phyloP scores from a whole-genome alignment of 37 sponge, comb jelly and placozoan species.

The Crambe crambe region DNA sequence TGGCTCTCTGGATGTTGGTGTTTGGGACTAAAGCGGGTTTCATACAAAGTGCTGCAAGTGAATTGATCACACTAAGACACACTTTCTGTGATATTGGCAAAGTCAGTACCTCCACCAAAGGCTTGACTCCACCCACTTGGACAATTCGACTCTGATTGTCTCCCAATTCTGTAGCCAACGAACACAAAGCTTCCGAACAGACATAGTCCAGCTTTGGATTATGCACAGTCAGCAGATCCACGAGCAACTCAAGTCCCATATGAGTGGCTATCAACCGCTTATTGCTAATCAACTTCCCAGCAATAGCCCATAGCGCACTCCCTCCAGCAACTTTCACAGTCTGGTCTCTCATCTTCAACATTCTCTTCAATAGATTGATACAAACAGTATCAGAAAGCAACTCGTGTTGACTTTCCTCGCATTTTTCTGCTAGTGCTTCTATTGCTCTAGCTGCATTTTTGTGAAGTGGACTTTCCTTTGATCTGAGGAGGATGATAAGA shows the following conservation, averaged over 20 bases:
- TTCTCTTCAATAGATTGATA: constrained; percentile 54
- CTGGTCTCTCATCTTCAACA: constrained; percentile 64
- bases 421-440: constrained; percentile 52
- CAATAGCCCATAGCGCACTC: constrained; percentile 87
- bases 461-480: constrained; percentile 50
- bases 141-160: constrained; percentile 55
- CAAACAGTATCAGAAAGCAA: constrained; percentile 35
- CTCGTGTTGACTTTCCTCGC: constrained; percentile 51
- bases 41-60: constrained; percentile 46
- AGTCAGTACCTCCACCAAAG: constrained; percentile 61
- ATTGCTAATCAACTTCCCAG: constrained; percentile 62
- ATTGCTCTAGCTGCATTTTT: constrained; percentile 76
- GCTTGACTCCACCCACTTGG: constrained; percentile 64
- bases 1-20: constrained; percentile 41
- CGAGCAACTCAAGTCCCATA: constrained; percentile 79
- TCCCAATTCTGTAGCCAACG: constrained; percentile 76
- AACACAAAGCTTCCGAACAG: constrained; percentile 74
- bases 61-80: constrained; percentile 46
- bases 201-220: constrained; percentile 68
- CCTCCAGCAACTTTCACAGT: constrained; percentile 76
- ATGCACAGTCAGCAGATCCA: constrained; percentile 66
- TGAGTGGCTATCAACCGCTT: constrained; percentile 61
- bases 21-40: constrained; percentile 74
- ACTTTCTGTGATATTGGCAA: constrained; percentile 53
- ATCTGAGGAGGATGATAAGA: constrained; percentile 60